These are phyloP conservation scores for Sylvia atricapilla DNA, from an alignment of 2,113 vertebrate genomes.

Conservation along the genomic window DNA sequence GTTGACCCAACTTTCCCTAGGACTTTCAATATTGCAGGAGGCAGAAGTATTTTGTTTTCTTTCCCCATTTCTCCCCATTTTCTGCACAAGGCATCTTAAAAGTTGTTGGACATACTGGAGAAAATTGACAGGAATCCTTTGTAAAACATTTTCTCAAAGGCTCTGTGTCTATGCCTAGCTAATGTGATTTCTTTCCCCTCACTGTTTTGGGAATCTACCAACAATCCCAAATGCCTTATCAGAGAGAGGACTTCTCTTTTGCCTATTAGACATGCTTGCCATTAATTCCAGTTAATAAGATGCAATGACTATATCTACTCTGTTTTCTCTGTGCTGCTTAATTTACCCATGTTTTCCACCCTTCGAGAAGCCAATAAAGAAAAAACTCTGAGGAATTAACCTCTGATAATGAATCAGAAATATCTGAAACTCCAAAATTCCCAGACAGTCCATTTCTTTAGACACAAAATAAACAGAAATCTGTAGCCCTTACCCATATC, in stretches of 20 bases:
- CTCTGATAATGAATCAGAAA: not conserved
- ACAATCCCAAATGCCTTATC: not conserved
- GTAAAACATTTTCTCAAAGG: not conserved
- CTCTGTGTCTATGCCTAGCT: not conserved
- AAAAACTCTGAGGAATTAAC: not conserved
- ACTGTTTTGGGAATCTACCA: not conserved
- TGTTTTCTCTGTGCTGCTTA: not conserved
- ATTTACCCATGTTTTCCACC: not conserved
- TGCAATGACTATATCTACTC: not conserved
- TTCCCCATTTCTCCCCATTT: not conserved
- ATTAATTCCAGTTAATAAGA: not conserved
- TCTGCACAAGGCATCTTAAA: not conserved
- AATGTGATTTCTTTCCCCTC: not conserved
- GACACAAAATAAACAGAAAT: not conserved
- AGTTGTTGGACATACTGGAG: not conserved
- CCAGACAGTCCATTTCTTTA: not conserved
- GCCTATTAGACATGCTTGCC: not conserved
- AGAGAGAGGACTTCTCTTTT: not conserved
- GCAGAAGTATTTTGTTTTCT: not conserved
- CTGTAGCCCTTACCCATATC: slow-evolving; percentile 58
- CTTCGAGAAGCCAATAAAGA: not conserved
- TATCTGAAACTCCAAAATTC: too few relatives aligned
- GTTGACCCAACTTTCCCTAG: not conserved
- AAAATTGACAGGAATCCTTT: not conserved
- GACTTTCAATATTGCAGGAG: not conserved